Conservation (phyloP, 2,888 invertebrate species). For the Acanthacorydalis orientalis region DNA sequence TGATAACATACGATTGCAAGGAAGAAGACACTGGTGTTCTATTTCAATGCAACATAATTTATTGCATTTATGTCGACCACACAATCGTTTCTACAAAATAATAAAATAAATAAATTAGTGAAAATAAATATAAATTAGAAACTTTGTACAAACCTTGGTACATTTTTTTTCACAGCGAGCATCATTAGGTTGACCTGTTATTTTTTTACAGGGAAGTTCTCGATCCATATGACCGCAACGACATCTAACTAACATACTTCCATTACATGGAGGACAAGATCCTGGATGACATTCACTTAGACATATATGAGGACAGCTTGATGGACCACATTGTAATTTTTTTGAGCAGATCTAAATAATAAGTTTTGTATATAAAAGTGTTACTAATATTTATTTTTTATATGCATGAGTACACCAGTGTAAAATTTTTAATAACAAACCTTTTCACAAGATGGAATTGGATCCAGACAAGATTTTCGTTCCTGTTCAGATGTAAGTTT, state of each 20-base stretch:
- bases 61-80: conserved; percentile 82
- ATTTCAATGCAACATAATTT: conserved; percentile 73
- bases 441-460: conserved; percentile 65
- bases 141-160: conserved; percentile 45
- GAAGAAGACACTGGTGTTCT: conserved; percentile 71
- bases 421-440: conserved; percentile 20
- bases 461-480: conserved; percentile 58
- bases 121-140: too few relatives aligned
- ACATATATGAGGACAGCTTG: conserved; percentile 49
- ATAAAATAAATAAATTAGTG: background rate
- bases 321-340: conserved; percentile 49
- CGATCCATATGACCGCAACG: conserved; percentile 75
- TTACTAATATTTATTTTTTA: too few relatives aligned
- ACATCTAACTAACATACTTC: conserved; percentile 59
- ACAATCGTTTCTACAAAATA: conserved; percentile 46
- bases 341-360: conserved; percentile 42
- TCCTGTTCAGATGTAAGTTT: conserved; percentile 23
- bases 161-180: conserved; percentile 81
- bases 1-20: conserved; percentile 63
- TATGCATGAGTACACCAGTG: too few relatives aligned
- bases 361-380: conserved; percentile 7
- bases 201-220: conserved; percentile 57
- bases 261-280: conserved; percentile 60
- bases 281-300: conserved; percentile 49
- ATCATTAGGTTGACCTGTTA: conserved; percentile 52